phyloP scores from a whole-genome alignment of 2,113 vertebrate species.

The Bos javanicus region DNA sequence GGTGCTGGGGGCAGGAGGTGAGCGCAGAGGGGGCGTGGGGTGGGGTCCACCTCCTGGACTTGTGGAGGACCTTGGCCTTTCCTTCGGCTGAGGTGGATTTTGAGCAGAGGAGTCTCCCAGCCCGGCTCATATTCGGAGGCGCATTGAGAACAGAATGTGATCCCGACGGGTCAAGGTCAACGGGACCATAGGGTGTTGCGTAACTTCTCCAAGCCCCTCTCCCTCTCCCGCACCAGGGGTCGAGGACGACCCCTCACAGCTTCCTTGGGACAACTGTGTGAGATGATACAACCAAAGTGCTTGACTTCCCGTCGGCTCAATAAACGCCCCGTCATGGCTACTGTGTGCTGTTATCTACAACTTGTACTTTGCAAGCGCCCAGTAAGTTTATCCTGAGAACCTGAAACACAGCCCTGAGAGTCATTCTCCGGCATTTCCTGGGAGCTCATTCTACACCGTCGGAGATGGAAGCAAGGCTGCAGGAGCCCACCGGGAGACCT shows the following conservation, averaged over 20 bases:
- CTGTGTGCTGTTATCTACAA: rapidly evolving
- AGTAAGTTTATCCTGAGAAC: rapidly evolving
- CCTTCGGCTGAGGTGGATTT: background rate
- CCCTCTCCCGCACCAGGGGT: background rate
- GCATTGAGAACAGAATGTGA: rapidly evolving
- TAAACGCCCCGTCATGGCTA: rapidly evolving
- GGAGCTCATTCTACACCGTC: rapidly evolving
- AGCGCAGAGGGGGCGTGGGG: rapidly evolving
- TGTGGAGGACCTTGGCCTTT: background rate
- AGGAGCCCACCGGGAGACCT: rapidly evolving
- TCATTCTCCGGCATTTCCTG: rapidly evolving
- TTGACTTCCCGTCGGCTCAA: rapidly evolving
- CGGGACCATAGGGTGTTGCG: rapidly evolving
- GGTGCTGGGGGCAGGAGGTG: rapidly evolving
- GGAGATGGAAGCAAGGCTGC: rapidly evolving
- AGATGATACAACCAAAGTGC: rapidly evolving
- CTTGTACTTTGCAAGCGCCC: background rate
- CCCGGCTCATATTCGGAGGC: rapidly evolving
- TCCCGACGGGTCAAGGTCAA: background rate
- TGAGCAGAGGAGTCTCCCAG: background rate
- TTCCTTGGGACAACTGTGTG: rapidly evolving
- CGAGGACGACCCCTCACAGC: rapidly evolving
- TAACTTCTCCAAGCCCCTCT: background rate
- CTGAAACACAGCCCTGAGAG: background rate
- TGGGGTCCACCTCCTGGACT: no score